Percentiles rank a stretch among this genome's conserved stretches.
phyloP scores from a whole-genome alignment of 53 echinoderm and acorn worm species.

The Temnopleurus reevesii region DNA sequence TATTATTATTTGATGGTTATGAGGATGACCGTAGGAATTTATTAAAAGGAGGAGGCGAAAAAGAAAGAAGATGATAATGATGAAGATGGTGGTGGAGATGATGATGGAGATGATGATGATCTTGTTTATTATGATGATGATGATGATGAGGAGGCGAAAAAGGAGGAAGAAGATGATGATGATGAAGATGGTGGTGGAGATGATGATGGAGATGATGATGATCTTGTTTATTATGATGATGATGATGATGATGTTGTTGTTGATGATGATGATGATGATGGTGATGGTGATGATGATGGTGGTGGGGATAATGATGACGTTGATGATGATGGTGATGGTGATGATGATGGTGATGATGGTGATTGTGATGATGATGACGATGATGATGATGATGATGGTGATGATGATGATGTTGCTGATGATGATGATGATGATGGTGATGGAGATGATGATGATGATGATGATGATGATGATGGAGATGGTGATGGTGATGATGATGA shows the following conservation, averaged over 20 bases:
- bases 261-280: constrained; percentile 1
- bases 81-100: background rate
- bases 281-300: background rate
- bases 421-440: background rate
- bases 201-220: background rate
- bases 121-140: background rate
- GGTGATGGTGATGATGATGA: background rate
- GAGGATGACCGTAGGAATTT: too few species aligned
- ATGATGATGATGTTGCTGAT: background rate
- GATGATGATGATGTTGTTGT: background rate
- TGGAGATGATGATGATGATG: background rate
- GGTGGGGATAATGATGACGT: too few species aligned
- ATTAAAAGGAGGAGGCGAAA: too few species aligned
- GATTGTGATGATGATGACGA: background rate
- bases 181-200: background rate
- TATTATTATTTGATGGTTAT: too few species aligned
- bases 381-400: background rate
- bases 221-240: background rate
- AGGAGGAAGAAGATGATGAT: background rate
- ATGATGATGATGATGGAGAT: background rate
- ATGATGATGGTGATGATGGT: background rate
- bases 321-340: background rate
- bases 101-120: background rate
- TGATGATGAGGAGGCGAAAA: background rate
- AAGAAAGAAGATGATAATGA: too few species aligned